Evolutionary conservation across 2,797 vertebrate species (phyloP).

Genomic region (Coluber constrictor): DNA sequence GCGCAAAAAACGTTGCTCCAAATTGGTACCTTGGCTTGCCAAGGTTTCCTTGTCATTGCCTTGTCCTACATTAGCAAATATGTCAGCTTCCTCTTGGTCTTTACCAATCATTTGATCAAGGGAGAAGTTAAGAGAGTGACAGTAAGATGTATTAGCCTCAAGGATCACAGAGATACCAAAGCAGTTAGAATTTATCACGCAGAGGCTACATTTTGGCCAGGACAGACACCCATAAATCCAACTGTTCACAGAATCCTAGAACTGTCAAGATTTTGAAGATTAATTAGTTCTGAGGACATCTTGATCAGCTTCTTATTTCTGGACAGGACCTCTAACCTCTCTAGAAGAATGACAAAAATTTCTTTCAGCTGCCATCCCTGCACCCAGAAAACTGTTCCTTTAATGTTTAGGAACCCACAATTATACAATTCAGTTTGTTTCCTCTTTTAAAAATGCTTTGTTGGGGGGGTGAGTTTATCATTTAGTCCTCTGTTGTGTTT

Average conservation of each 20-base stretch:
- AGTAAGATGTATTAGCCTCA: fast-evolving
- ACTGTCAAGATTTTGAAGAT: background rate
- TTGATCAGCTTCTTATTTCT: background rate
- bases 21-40: background rate
- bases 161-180: fast-evolving
- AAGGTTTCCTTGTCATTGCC: background rate
- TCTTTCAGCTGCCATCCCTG: background rate
- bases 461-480: background rate
- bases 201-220: fast-evolving
- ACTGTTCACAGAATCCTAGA: background rate
- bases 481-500: background rate
- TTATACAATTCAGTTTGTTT: background rate
- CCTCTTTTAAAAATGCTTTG: background rate
- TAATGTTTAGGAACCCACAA: background rate
- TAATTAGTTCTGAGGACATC: background rate
- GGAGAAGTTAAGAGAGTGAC: background rate
- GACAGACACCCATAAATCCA: background rate
- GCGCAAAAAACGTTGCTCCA: background rate
- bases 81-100: background rate
- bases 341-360: background rate
- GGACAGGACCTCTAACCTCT: background rate
- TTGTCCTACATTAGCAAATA: background rate
- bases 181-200: fast-evolving
- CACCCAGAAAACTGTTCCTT: background rate
- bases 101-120: fast-evolving